phyloP scores from a whole-genome alignment of 2,888 invertebrate species.

The Cylloceria caligata region DNA sequence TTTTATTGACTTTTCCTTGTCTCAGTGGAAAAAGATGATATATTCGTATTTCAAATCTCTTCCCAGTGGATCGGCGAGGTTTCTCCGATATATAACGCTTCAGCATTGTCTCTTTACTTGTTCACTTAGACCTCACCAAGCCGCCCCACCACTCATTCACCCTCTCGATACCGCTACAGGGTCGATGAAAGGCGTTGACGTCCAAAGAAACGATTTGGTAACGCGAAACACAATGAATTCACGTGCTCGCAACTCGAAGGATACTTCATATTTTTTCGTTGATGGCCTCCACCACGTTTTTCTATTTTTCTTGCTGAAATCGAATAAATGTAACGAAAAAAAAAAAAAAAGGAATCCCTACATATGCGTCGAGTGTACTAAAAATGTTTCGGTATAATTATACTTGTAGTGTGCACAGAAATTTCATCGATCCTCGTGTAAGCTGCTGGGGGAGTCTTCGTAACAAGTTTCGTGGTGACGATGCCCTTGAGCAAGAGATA shows the following conservation, averaged over 20 bases:
- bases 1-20: conserved; percentile 2
- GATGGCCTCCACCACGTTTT: neutral
- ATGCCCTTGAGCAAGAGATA: conserved; percentile 62
- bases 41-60: conserved; percentile 13
- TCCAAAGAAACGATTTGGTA: conserved; percentile 47
- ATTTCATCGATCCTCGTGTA: conserved; percentile 59
- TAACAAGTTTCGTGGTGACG: conserved; percentile 54
- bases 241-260: conserved; percentile 1
- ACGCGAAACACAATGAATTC: conserved; percentile 32
- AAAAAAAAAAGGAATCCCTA: neutral
- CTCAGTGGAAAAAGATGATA: neutral
- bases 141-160: conserved; percentile 53
- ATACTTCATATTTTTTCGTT: neutral
- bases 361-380: neutral
- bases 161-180: conserved; percentile 55
- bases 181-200: conserved; percentile 67
- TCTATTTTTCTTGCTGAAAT: neutral
- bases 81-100: conserved; percentile 15
- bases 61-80: neutral
- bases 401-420: conserved; percentile 54
- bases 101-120: conserved; percentile 44
- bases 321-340: neutral
- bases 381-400: neutral
- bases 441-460: conserved; percentile 35
- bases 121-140: conserved; percentile 10